phyloP scores from a whole-genome alignment of 2,797 vertebrate genomes.

The Huso huso region DNA sequence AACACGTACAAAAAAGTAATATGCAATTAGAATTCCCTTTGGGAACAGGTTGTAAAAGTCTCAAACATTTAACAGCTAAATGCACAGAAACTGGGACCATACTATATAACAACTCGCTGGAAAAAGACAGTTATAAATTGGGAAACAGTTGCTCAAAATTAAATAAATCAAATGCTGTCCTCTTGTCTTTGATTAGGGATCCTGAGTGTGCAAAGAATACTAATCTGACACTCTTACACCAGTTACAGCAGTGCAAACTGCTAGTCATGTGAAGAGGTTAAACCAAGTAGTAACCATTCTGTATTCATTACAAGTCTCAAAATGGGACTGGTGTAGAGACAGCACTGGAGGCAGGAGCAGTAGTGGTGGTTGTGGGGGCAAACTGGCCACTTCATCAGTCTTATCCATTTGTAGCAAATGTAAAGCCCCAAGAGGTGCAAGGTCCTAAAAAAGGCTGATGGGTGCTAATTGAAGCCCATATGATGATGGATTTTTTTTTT shows the following conservation, averaged over 20 bases:
- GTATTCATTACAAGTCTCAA: too few species aligned
- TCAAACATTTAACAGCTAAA: slow-evolving; percentile 20
- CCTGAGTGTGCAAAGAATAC: neutral
- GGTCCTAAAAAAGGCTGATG: neutral
- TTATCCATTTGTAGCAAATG: too few species aligned
- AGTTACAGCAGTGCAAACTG: neutral
- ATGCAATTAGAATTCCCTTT: slow-evolving; percentile 12
- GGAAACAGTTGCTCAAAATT: slow-evolving; percentile 8
- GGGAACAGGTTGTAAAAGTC: slow-evolving; percentile 17
- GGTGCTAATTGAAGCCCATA: too few species aligned
- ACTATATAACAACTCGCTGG: slow-evolving; percentile 2
- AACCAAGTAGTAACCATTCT: too few species aligned
- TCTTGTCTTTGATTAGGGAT: neutral
- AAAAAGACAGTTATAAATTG: slow-evolving; percentile 2
- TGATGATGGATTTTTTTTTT: neutral
- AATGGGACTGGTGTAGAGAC: too few species aligned
- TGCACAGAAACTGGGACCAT: slow-evolving; percentile 16
- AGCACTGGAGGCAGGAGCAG: too few species aligned
- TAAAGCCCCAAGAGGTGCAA: neutral
- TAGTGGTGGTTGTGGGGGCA: too few species aligned
- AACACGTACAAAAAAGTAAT: neutral
- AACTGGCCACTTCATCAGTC: too few species aligned
- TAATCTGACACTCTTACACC: neutral
- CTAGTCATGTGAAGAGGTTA: neutral
- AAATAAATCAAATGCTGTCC: slow-evolving; percentile 12